Evolutionary conservation across 1,140 invertebrate genomes (phyloP), one percentile per base, ranked within the genome.

Genomic region (Hyles vespertilio): DNA sequence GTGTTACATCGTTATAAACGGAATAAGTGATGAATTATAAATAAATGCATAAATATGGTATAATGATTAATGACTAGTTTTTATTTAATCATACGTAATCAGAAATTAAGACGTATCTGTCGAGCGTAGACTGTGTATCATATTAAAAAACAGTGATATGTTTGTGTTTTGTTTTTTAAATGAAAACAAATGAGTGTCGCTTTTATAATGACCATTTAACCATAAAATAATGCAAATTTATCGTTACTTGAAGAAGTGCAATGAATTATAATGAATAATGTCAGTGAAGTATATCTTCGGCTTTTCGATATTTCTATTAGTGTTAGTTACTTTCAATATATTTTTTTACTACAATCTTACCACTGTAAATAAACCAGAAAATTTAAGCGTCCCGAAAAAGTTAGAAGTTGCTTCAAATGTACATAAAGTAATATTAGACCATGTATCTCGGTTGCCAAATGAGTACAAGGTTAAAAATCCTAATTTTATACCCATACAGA

Each of bases 341-440:
- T 88, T 80, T 58, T 88, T 88, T 59, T 88, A 87, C 52, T 88
- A 88, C 56, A 78, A 75, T 4, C 63, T 88, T 40, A 83, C 78
- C 49, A 70, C 65, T 40, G 65, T 72, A 32, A 69, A 69, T 46
- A 77, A 65, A 65, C 67, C 73, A 45, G 43, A 64, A 32, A 69
- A 56, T 10, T 79, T 79, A 61, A 79, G 70, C 36, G 52, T 79
- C 5, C 77, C 71, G 36, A 63, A 78, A 45, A 84, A 81, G 66
- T 47, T 77, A 56, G 79, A 80, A 51, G 56, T 69, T 9, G 59
- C 67, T 11, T 69, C 77, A 40, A 75, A 65, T 77, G 58, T 85
- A 44, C 79, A 83, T 56, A 78, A 72, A 69, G 81, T 84, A 53
- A 85, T 88, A 52, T 77, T 81, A 61, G 76, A 84, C 32, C 75